phyloP scores from a whole-genome alignment of 2,888 invertebrate species.

The Cephus sareptanus region DNA sequence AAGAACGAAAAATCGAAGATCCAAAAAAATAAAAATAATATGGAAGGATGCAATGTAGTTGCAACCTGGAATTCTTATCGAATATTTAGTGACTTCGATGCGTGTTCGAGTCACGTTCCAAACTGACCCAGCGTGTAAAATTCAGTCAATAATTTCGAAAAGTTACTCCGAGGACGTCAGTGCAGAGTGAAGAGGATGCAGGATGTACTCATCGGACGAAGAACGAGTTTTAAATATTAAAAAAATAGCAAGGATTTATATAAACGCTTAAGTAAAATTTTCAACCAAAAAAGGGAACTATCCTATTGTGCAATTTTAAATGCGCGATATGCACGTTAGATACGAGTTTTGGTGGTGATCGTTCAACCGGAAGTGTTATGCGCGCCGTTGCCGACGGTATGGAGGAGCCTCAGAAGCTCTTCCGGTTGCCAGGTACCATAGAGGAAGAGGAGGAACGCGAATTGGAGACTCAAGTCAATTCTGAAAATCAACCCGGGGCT shows the following conservation, averaged over 20 bases:
- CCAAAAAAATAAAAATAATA: conserved; percentile 23
- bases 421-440: conserved; percentile 59
- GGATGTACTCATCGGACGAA: too few relatives aligned
- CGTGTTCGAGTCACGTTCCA: conserved; percentile 27
- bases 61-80: too few relatives aligned
- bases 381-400: conserved; percentile 30
- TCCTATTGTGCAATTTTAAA: too few relatives aligned
- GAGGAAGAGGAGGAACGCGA: conserved; percentile 55
- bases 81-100: conserved; percentile 36
- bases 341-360: background rate
- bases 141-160: too few relatives aligned
- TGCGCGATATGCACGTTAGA: too few relatives aligned
- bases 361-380: background rate
- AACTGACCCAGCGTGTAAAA: too few relatives aligned
- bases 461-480: conserved; percentile 29
- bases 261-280: background rate
- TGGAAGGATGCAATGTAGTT: conserved; percentile 21
- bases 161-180: too few relatives aligned
- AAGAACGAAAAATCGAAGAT: conserved; percentile 13
- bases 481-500: conserved; percentile 31
- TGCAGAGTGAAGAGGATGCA: too few relatives aligned
- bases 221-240: too few relatives aligned
- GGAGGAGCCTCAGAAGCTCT: conserved; percentile 59
- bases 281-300: too few relatives aligned
- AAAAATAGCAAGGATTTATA: conserved; percentile 15